phyloP scores from a whole-genome alignment of 2,113 vertebrate genomes.

The Elaphurus davidianus region DNA sequence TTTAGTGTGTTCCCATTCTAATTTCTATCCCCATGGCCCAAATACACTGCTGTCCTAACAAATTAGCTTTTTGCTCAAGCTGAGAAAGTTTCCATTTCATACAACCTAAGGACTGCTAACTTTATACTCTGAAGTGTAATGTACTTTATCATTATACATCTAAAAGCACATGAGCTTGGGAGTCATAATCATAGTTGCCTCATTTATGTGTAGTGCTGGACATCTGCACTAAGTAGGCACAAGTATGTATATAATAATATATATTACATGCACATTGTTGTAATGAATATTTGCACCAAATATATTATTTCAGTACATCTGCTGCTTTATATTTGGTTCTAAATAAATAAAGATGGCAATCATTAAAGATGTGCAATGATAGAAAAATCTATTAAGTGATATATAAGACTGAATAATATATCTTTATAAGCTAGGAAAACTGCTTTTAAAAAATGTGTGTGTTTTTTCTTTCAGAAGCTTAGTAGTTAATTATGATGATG shows the following conservation, averaged over 20 bases:
- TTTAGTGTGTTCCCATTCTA: background rate
- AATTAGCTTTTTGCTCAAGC: constrained; percentile 28
- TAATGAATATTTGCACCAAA: background rate
- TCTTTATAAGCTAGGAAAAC: constrained; percentile 40
- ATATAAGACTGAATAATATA: background rate
- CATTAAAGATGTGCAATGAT: constrained; percentile 23
- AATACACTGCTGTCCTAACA: background rate
- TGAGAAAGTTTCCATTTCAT: constrained; percentile 1
- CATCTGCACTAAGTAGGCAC: background rate
- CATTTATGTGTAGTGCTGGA: background rate
- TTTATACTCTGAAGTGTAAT: constrained; percentile 31
- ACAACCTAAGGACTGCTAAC: background rate
- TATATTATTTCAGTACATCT: constrained; percentile 33
- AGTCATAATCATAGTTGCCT: background rate
- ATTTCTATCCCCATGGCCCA: background rate
- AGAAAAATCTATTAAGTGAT: constrained; percentile 28
- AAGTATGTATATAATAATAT: background rate
- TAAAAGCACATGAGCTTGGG: constrained; percentile 9
- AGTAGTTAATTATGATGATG: constrained; percentile 65
- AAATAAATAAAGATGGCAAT: constrained; percentile 28
- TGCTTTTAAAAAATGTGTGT: constrained; percentile 24
- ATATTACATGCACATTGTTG: background rate
- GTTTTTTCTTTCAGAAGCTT: constrained; percentile 52
- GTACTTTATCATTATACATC: background rate
- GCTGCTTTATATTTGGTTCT: constrained; percentile 32